Evolutionary conservation across 1,140 invertebrate genomes (phyloP).

Genomic region (Drosophila nasuta): DNA sequence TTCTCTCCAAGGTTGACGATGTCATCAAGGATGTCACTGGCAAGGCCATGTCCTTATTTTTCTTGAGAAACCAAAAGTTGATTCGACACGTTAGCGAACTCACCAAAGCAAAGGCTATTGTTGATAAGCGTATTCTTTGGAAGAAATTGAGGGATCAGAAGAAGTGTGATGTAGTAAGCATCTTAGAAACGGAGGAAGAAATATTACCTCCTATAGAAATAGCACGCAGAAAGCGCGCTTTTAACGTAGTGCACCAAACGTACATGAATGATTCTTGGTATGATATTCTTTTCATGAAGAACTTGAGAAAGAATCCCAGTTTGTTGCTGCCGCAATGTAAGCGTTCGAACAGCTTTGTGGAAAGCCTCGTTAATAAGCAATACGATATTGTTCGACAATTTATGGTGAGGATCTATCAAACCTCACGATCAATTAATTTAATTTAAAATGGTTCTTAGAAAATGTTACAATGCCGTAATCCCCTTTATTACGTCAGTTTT

Average conservation of each 20-base stretch:
- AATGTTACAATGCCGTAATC: conserved; percentile 77
- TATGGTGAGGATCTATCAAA: conserved; percentile 39
- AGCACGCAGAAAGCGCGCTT: conserved; percentile 66
- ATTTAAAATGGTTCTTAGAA: conserved; percentile 43
- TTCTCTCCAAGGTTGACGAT: conserved; percentile 53
- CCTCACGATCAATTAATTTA: background rate
- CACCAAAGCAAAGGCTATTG: conserved; percentile 38
- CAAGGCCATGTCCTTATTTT: conserved; percentile 63
- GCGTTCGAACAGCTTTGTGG: conserved; percentile 45
- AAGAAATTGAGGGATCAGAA: conserved; percentile 68
- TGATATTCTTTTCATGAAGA: conserved; percentile 75
- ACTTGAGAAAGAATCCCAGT: conserved; percentile 56
- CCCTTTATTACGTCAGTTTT: conserved; percentile 64
- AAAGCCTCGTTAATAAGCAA: conserved; percentile 46
- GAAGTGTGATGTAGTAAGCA: conserved; percentile 75
- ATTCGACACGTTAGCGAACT: conserved; percentile 44
- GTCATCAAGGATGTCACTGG: conserved; percentile 72
- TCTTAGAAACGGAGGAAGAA: conserved; percentile 61
- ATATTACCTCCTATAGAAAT: conserved; percentile 70
- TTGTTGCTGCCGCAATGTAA: conserved; percentile 67
- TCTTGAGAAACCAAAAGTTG: conserved; percentile 55
- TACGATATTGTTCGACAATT: conserved; percentile 71
- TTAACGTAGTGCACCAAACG: conserved; percentile 72
- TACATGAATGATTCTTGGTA: conserved; percentile 76
- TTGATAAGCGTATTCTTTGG: conserved; percentile 68